Base-by-base conservation (phyloP, 1,140 invertebrate genomes). In the Drosophila teissieri region DNA sequence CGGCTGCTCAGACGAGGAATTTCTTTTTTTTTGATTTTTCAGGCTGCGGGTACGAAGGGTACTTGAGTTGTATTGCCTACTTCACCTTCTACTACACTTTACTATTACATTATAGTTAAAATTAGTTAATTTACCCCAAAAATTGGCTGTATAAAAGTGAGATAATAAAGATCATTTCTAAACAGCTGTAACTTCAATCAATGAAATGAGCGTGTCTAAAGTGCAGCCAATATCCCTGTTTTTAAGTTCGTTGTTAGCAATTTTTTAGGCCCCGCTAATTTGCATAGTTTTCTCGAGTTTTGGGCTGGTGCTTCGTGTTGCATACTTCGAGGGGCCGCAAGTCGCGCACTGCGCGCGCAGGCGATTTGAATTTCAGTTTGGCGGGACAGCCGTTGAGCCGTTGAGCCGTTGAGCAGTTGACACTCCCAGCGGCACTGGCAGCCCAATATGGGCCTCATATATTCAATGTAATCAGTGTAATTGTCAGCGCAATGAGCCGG, bases 401-500 rank as follows among this genome's bases (percentile, higher is more conserved):
- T n/a, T n/a, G n/a, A n/a, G n/a, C n/a, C n/a, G n/a, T n/a, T n/a
- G 36, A 75, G 76, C 80, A 57, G 76, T 80, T 85, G 73, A 78
- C 81, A 85, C 81, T 79, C 78, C 78, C 78, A 67, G 39, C 52
- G 46, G 53, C 61, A 44, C 52, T 34, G 31, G 60, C 10, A 37
- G 46, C 83, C 83, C 75, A 88, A 88, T 86, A 88, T 86, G 83
- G 83, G 27, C 67, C 76, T 86, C 75, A 86, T 88, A 82, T 86
- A 82, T 86, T 79, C 79, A 86, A 86, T 82, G 76, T 83, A 88
- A 88, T 88, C 84, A 89, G 80, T 88, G 84, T 89, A 88, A 88
- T 88, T 88, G 84, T 88, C 84, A 83, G 65, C 53, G 52, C 34
- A 7, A 42, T 73, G 82, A 78, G 81, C 81, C 79, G 67, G 73